phyloP scores from a whole-genome alignment of 2,888 invertebrate species.

The Cepaea hortensis region DNA sequence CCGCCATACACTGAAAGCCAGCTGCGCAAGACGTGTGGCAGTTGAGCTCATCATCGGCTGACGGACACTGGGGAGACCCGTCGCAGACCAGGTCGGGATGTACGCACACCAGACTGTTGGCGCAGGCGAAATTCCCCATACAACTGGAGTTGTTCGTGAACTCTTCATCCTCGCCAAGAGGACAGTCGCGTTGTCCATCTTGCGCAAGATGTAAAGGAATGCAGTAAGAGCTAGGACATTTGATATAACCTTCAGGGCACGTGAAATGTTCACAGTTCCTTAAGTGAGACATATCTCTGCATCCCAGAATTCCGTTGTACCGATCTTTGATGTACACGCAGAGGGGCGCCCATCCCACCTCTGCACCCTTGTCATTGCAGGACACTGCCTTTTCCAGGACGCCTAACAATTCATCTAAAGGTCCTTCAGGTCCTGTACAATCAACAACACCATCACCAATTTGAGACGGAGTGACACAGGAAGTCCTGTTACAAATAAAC shows the following conservation, averaged over 20 bases:
- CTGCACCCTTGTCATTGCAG: background rate
- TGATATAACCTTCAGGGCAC: slow-evolving; percentile 35
- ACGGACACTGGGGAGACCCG: slow-evolving; percentile 49
- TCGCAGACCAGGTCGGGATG: slow-evolving; percentile 54
- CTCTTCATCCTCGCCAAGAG: slow-evolving; percentile 22
- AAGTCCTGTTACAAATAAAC: slow-evolving; percentile 51
- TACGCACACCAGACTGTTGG: slow-evolving; percentile 44
- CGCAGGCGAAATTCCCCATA: slow-evolving; percentile 21
- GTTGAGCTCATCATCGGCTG: slow-evolving; percentile 55
- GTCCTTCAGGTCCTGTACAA: slow-evolving; percentile 63
- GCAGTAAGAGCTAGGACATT: slow-evolving; percentile 33
- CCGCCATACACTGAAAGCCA: slow-evolving; percentile 50
- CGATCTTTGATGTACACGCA: slow-evolving; percentile 31
- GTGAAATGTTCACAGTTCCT: slow-evolving; percentile 29
- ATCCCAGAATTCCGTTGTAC: slow-evolving; percentile 8
- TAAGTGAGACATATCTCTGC: slow-evolving; percentile 75
- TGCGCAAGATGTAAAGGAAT: background rate
- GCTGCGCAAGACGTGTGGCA: slow-evolving; percentile 51
- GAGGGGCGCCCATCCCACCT: background rate
- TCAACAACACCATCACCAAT: slow-evolving; percentile 66
- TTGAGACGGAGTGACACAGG: slow-evolving; percentile 65
- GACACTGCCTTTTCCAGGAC: background rate
- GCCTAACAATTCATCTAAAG: slow-evolving; percentile 20
- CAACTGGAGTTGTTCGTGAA: background rate
- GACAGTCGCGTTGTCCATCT: slow-evolving; percentile 18